These are phyloP conservation scores for Blastobasis lacticolella DNA, from an alignment of 2,888 invertebrate species.

Conservation along the genomic window DNA sequence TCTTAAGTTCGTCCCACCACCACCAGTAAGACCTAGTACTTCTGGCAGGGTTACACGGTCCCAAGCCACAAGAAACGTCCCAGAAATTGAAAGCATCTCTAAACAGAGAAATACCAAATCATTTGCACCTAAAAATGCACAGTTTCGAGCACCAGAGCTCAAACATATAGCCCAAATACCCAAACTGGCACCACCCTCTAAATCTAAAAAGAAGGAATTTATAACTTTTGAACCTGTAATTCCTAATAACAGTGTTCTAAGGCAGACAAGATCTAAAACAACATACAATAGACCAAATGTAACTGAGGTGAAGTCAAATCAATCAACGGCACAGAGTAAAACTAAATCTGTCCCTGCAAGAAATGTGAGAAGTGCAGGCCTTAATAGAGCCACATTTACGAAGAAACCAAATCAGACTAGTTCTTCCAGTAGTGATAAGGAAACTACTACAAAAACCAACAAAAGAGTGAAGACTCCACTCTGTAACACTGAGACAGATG, in stretches of 20 bases:
- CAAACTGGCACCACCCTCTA: conserved; percentile 22
- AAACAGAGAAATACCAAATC: conserved; percentile 23
- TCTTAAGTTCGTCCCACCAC: conserved; percentile 38
- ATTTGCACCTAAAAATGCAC: conserved; percentile 71
- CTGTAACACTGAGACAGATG: background rate
- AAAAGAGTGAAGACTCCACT: no score
- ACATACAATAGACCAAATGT: conserved; percentile 4
- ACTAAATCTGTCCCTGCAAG: conserved; percentile 7
- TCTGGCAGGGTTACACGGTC: conserved; percentile 56
- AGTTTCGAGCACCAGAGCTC: conserved; percentile 63
- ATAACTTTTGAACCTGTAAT: conserved; percentile 31
- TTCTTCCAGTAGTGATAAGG: conserved; percentile 4
- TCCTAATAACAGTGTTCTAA: conserved; percentile 15
- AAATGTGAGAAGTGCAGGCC: background rate
- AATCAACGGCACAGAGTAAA: conserved; percentile 16
- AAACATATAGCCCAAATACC: conserved; percentile 31
- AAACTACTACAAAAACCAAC: background rate
- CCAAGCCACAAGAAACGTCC: conserved; percentile 27
- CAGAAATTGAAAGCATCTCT: conserved; percentile 8
- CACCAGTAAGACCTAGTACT: conserved; percentile 41
- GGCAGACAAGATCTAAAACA: conserved; percentile 15
- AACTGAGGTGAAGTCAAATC: conserved; percentile 13
- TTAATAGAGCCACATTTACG: background rate
- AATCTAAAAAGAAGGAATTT: conserved; percentile 19
- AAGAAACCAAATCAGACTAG: background rate